phyloP scores from a whole-genome alignment of 2,888 invertebrate species.

The Galerucella calmariensis region DNA sequence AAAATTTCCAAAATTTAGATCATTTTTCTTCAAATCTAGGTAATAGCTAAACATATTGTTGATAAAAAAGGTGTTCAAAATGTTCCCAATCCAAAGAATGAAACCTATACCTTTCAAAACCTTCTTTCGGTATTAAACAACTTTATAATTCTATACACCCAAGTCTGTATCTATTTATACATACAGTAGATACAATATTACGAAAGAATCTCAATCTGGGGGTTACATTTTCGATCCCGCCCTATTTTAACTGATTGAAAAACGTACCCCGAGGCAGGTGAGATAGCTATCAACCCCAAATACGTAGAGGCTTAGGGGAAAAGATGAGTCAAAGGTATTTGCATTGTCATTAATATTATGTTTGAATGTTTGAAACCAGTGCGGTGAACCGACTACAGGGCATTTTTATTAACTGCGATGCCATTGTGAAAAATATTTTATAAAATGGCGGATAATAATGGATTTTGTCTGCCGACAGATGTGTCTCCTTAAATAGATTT shows the following conservation, averaged over 20 bases:
- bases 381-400: constrained; percentile 51
- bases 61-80: too few species aligned
- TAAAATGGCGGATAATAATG: constrained; percentile 48
- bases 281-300: constrained; percentile 49
- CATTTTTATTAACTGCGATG: constrained; percentile 52
- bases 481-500: constrained; percentile 45
- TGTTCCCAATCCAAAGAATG: too few species aligned
- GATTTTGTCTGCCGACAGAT: constrained; percentile 42
- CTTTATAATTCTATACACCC: too few species aligned
- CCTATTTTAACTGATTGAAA: constrained; percentile 56
- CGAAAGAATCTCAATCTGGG: constrained; percentile 38
- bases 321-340: constrained; percentile 56
- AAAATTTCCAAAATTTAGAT: neutral
- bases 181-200: constrained; percentile 35
- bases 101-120: too few species aligned
- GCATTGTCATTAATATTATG: constrained; percentile 53
- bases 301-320: constrained; percentile 45
- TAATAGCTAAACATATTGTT: too few species aligned
- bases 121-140: too few species aligned
- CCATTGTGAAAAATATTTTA: constrained; percentile 50
- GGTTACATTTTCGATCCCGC: constrained; percentile 41
- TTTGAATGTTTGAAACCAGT: constrained; percentile 50
- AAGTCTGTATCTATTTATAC: constrained; percentile 43
- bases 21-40: too few species aligned
- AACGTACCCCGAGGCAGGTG: constrained; percentile 57